These are phyloP conservation scores for Tetraneura akinire DNA, from an alignment of 1,140 invertebrate genomes.

Conservation along the genomic window DNA sequence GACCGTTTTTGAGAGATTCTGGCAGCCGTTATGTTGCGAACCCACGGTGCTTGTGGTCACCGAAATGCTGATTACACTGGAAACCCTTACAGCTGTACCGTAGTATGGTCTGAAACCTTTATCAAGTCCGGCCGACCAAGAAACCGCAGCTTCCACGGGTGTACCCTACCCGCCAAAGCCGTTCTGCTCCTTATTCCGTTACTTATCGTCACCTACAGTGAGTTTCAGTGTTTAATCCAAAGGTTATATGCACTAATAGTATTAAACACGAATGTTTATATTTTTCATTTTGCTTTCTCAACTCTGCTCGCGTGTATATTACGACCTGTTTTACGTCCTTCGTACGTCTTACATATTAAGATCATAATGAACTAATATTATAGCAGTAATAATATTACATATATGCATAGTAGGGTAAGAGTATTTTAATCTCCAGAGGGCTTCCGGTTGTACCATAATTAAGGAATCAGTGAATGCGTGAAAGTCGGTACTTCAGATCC, in stretches of 20 bases:
- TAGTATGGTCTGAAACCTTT: conserved; percentile 28
- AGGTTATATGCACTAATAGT: neutral
- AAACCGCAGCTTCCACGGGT: conserved; percentile 48
- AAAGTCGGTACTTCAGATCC: neutral
- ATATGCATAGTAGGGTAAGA: neutral
- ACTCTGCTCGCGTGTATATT: no score
- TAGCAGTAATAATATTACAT: no score
- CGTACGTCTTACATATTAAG: neutral
- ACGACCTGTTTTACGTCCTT: no score
- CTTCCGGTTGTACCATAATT: conserved; percentile 41
- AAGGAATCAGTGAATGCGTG: conserved; percentile 31
- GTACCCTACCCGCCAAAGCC: neutral
- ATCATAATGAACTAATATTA: neutral
- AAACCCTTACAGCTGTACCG: conserved; percentile 45
- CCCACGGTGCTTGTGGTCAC: conserved; percentile 41
- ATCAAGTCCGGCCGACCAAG: conserved; percentile 47
- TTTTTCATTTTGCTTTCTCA: neutral
- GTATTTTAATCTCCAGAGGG: conserved; percentile 43
- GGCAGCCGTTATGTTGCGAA: conserved; percentile 27
- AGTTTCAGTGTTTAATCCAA: conserved; percentile 21
- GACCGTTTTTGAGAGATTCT: conserved; percentile 44
- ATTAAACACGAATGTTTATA: neutral
- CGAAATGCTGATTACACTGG: conserved; percentile 49
- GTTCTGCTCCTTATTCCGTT: conserved; percentile 42
- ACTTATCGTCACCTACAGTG: conserved; percentile 46